A percentile compares a stretch with the other conserved stretches of the same genome.
phyloP scores from a whole-genome alignment of 2,797 vertebrate species.

The Salmo trutta region DNA sequence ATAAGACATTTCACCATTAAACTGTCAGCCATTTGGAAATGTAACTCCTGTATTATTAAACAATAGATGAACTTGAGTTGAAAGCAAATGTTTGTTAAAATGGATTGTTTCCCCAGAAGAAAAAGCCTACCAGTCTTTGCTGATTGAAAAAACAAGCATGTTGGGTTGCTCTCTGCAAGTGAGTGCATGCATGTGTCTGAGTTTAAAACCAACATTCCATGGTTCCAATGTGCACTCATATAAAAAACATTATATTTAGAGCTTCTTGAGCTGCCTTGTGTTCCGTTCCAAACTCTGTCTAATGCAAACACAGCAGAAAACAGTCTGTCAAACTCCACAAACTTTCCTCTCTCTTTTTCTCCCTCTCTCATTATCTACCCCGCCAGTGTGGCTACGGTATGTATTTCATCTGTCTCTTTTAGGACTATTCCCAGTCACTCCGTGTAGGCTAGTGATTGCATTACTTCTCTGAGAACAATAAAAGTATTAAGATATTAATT shows the following conservation, averaged over 20 bases:
- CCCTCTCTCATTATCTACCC: conserved; percentile 67
- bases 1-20: conserved; percentile 46
- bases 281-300: conserved; percentile 74
- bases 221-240: conserved; percentile 72
- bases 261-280: conserved; percentile 73
- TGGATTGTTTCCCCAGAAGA: conserved; percentile 63
- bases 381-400: conserved; percentile 59
- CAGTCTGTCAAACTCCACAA: conserved; percentile 57
- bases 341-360: conserved; percentile 45
- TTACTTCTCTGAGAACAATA: conserved; percentile 41
- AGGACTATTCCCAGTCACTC: conserved; percentile 31
- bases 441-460: conserved; percentile 30
- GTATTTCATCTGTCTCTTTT: conserved; percentile 46
- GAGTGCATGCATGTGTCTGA: conserved; percentile 74
- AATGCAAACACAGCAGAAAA: conserved; percentile 78
- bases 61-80: conserved; percentile 45
- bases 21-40: conserved; percentile 46
- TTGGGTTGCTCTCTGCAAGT: conserved; percentile 70
- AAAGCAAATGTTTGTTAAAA: conserved; percentile 61
- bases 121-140: conserved; percentile 69
- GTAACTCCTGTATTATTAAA: conserved; percentile 30
- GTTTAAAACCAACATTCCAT: conserved; percentile 81
- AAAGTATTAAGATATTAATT: conserved; percentile 40
- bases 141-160: conserved; percentile 70
- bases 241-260: conserved; percentile 76